Evolutionary conservation across 1,140 invertebrate genomes (phyloP), one percentile per base, ranked within the genome.

Genomic region (Pseudomyrmex cubaensis): DNA sequence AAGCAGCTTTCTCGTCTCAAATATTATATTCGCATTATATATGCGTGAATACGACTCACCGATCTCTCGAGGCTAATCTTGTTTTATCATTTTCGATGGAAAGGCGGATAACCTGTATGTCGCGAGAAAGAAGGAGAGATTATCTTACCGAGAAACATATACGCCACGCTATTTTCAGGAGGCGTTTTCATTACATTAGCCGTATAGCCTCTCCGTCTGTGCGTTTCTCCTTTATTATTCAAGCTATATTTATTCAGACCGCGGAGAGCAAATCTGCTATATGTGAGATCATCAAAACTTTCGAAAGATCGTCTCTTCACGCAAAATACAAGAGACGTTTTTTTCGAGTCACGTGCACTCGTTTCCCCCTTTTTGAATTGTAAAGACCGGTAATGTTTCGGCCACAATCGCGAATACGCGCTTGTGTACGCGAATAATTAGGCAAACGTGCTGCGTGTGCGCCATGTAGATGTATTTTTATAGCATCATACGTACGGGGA

Each of bases 401-500:
- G 35, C 35, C 35, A 35, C 35, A 35, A 35, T 35, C 35, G 5
- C 35, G 35, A 35, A 35, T 35, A 35, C 5, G 5, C 35, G 4
- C 35, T 35, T 35, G 35, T 0, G 5, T 7, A 7, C 46, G 48
- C 44, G 20, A 66, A 22, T 46, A 25, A 66, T 57, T 48, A 5
- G 17, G 4, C 10, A 62, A 17, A 8, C 48, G 9, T 35, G 10
- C 46, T n/a, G n/a, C 35, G 8, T 22, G 35, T 52, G 52, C 35
- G 22, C 48, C 13, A 46, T 52, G 54, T 56, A 59, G 75, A 80
- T 86, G 35, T 35, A 86, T 86, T 86, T 85, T 86, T 73, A 62
- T 46, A 61, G 35, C 75, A 50, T 35, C 52, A 25, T 74, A 83
- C 54, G 56, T 59, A 74, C 85, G 76, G 85, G 69, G 56, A 86